These are phyloP conservation scores for Gasterosteus nipponicus DNA, from an alignment of 2,113 vertebrate species.

Conservation along the genomic window DNA sequence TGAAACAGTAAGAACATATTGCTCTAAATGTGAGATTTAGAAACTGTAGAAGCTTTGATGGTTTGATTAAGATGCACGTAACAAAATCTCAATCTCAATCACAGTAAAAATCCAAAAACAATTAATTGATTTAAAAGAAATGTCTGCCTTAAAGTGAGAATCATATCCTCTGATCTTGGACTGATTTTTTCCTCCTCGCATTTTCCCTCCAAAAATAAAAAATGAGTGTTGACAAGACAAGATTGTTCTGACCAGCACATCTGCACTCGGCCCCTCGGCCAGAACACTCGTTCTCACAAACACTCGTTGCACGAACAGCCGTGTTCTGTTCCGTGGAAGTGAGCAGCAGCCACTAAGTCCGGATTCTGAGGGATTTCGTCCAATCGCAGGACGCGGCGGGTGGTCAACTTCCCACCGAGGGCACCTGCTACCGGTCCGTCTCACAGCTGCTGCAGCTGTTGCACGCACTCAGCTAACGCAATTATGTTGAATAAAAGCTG, in stretches of 20 bases:
- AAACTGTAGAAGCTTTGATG: too few relatives aligned
- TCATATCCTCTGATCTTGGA: background rate
- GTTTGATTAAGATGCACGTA: too few relatives aligned
- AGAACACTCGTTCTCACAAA: conserved; percentile 31
- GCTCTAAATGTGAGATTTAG: too few relatives aligned
- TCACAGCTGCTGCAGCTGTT: conserved; percentile 68
- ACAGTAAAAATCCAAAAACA: background rate
- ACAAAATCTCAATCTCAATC: background rate
- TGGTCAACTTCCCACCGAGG: conserved; percentile 55
- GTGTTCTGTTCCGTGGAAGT: background rate
- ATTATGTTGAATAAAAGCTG: background rate
- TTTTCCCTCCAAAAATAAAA: too few relatives aligned
- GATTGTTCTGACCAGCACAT: background rate
- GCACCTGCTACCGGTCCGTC: conserved; percentile 62
- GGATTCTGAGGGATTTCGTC: conserved; percentile 36
- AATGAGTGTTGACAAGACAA: background rate
- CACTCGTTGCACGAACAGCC: background rate
- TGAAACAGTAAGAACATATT: background rate
- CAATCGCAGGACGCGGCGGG: conserved; percentile 30
- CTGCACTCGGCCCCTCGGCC: conserved; percentile 3
- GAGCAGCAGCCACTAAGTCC: conserved; percentile 12
- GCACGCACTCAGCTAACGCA: background rate
- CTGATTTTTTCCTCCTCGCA: too few relatives aligned
- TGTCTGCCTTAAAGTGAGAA: background rate
- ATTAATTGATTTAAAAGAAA: background rate